Base-by-base conservation (phyloP, 2,797 vertebrate genomes). In the Rhynchotus rufescens region DNA sequence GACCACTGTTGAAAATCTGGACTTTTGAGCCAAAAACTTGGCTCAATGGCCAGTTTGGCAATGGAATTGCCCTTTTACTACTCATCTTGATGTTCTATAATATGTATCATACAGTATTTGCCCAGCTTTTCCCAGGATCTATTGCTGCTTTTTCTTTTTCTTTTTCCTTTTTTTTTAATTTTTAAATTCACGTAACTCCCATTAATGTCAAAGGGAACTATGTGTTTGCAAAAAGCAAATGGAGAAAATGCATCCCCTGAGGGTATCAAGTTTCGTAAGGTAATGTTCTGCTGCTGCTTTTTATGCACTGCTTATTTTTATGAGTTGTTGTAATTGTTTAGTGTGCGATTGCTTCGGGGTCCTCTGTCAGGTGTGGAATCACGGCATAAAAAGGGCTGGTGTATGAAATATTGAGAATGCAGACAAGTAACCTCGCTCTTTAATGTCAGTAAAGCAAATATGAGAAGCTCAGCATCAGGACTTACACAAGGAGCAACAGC, bases 281-380 rank as follows among this genome's bases (percentile, higher is more conserved):
- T 93, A 95, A 94, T 95, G 93, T 94, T 96, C 84, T 96, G 80
- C 52, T 80, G 81, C 89, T 95, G 84, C 62, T 0, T 96, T 96
- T 96, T 96, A 96, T 93, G 95, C 91, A 89, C 91, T 91, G 74
- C 93, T 95, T 96, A 86, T 94, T 97, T 97, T 94, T 96, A 95
- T 89, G 93, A 96, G 85, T 89, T 59, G 92, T 85, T 92, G 91
- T 96, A 96, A 95, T 97, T 97, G 93, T 94, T 93, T 90, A 90
- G 92, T 80, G 82, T 74, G 65, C 84, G 92, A 91, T 87, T 90
- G 92, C 94, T 92, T 84, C 76, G 80, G 91, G 91, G 86, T 84
- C 40, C 68, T 44, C 68, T 94, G 65, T 89, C 87, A 92, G 88
- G 69, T 95, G 86, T 42, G 36, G 79, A 93, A 82, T 90, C 54